A percentile compares a stretch with the other conserved stretches of the same genome.
phyloP scores from a whole-genome alignment of 1,140 invertebrate genomes.

The Drosophila sulfurigaster region DNA sequence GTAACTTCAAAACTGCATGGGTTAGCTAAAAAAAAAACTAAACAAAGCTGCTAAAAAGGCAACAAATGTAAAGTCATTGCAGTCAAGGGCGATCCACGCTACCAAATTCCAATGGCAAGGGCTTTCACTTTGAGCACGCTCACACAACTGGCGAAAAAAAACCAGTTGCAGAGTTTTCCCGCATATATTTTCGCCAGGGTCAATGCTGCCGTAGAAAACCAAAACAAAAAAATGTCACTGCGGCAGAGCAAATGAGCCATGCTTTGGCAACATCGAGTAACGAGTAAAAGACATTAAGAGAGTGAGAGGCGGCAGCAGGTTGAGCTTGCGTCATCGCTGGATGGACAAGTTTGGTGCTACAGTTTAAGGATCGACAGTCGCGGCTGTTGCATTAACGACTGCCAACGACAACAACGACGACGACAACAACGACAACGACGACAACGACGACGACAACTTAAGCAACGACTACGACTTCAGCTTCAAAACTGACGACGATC shows the following conservation, averaged over 20 bases:
- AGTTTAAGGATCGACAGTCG: conserved; percentile 71
- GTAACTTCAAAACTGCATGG: neutral
- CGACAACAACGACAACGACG: conserved; percentile 16
- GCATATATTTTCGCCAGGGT: conserved; percentile 67
- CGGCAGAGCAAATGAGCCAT: conserved; percentile 15
- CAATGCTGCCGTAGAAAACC: conserved; percentile 79
- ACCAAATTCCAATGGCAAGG: conserved; percentile 44
- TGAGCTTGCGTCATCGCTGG: conserved; percentile 71
- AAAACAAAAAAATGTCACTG: conserved; percentile 64
- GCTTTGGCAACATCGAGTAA: neutral
- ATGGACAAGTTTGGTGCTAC: conserved; percentile 77
- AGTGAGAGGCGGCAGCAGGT: neutral
- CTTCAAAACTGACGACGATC: conserved; percentile 25
- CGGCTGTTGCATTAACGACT: conserved; percentile 30
- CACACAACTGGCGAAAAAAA: conserved; percentile 50
- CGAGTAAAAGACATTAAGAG: conserved; percentile 15
- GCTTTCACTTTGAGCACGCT: conserved; percentile 56
- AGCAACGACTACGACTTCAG: neutral
- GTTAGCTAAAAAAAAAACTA: neutral
- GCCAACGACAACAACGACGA: conserved; percentile 30
- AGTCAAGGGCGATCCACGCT: conserved; percentile 22
- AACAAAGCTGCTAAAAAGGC: neutral
- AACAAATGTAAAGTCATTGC: conserved; percentile 5
- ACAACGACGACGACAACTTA: neutral
- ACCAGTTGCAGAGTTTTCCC: conserved; percentile 76